Evolutionary conservation across 1,140 invertebrate genomes (phyloP).

Genomic region (Uloborus diversus): DNA sequence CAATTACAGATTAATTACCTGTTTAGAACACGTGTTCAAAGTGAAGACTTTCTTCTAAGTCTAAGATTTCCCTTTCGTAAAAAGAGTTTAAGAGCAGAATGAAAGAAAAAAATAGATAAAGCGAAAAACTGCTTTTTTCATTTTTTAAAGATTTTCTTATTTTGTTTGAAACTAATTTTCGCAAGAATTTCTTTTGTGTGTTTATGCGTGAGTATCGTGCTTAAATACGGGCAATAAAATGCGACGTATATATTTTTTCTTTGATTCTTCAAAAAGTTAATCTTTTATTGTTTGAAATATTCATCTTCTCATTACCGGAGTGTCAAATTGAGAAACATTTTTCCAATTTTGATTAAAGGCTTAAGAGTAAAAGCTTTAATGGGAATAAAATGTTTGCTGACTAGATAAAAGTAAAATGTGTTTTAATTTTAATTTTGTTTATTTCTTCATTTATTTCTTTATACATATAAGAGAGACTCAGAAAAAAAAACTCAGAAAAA

Average conservation of each 20-base stretch:
- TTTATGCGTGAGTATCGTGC: constrained; percentile 20
- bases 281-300: constrained; percentile 40
- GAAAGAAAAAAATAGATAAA: constrained; percentile 24
- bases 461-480: too few relatives aligned
- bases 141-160: constrained; percentile 26
- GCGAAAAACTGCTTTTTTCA: neutral
- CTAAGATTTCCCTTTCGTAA: constrained; percentile 17
- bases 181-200: constrained; percentile 22
- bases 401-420: too few relatives aligned
- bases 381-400: neutral
- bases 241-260: constrained; percentile 4
- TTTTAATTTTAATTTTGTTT: too few relatives aligned
- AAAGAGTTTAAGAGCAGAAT: constrained; percentile 24
- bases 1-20: constrained; percentile 57
- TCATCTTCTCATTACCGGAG: constrained; percentile 45
- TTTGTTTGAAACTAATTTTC: constrained; percentile 31
- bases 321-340: constrained; percentile 16
- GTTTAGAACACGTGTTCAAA: constrained; percentile 52
- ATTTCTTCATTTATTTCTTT: too few relatives aligned
- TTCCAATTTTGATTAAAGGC: constrained; percentile 35
- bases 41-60: constrained; percentile 44
- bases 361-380: constrained; percentile 16
- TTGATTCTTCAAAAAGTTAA: neutral
- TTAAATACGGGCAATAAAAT: constrained; percentile 23
- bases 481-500: too few relatives aligned